Evolutionary conservation across 2,888 invertebrate genomes (phyloP).

Genomic region (Euproctis similis): DNA sequence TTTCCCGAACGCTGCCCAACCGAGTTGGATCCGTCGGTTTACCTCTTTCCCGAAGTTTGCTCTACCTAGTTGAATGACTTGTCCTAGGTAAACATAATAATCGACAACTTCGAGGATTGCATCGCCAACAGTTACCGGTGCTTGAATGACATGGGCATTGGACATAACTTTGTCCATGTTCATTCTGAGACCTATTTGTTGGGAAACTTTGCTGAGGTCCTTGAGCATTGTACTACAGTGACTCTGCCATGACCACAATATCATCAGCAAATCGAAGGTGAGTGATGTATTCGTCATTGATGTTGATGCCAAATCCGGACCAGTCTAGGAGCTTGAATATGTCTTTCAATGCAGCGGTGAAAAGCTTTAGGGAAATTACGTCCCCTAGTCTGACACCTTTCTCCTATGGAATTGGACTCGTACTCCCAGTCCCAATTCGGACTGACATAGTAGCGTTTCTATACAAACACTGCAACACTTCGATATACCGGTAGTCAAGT

Average conservation of each 20-base stretch:
- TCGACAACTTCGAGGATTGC: neutral
- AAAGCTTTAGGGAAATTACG: neutral
- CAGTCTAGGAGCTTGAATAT: neutral
- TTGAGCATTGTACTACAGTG: neutral
- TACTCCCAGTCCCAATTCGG: neutral
- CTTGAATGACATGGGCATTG: neutral
- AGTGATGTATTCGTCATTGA: neutral
- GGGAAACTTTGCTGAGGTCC: neutral
- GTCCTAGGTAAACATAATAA: neutral
- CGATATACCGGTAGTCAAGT: neutral
- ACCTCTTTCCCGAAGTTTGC: neutral
- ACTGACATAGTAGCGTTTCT: neutral
- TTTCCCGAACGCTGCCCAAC: constrained; percentile 1
- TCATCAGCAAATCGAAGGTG: neutral
- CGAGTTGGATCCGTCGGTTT: neutral
- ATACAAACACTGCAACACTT: neutral
- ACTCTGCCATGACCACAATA: neutral
- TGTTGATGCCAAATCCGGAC: neutral
- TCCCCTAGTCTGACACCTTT: neutral
- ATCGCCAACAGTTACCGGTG: neutral
- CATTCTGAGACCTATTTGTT: neutral
- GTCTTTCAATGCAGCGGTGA: neutral
- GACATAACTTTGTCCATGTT: neutral
- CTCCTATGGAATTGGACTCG: neutral
- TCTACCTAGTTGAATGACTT: neutral